Evolutionary conservation across 1,140 invertebrate genomes (phyloP), one percentile per base, ranked within the genome.

Genomic region (Hesperophylax magnus): DNA sequence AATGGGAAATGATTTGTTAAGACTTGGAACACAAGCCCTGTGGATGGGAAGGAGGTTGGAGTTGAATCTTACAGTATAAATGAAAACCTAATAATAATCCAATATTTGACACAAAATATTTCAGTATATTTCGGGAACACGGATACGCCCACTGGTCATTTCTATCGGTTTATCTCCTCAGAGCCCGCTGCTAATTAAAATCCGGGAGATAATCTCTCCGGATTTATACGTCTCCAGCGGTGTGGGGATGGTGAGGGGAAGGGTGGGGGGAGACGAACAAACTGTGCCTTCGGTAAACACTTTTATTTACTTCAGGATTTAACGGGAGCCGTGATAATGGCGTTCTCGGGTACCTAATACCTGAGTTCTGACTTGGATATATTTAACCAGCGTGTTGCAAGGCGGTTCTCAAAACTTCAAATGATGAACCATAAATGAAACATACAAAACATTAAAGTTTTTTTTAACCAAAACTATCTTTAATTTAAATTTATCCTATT

Each of bases 231-330:
- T 47, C 11, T 47, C 39, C 9, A 47, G 5, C 34, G 27, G 27
- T 2, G 27, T 2, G 5, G 27, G 27, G 27, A 5, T 22, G 27
- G 24, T 14, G 9, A 65, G 3, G 27, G 27, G 5, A 39, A 1
- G 34, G 47, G 39, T 71, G 67, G 67, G 15, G n/a, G 34, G 47
- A 52, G 65, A 69, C 0, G 67, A 71, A 52, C 67, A 22, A 52
- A 52, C 39, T 71, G 67, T 71, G 18, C 67, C 34, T 71, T 71
- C 15, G 31, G 67, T 71, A 71, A 39, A 69, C 65, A 71, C 67
- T 52, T 71, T 65, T 71, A 71, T 71, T 71, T 71, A 71, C 67
- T 47, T 47, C 67, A 31, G 63, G 63, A 67, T 31, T 67, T 47
- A 47, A 47, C 67, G 9, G 11, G 67, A 71, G 31, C 67, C 15